Evolutionary conservation across 2,113 vertebrate genomes (phyloP), one percentile per base, ranked within the genome.

Genomic region (Microtus pennsylvanicus): DNA sequence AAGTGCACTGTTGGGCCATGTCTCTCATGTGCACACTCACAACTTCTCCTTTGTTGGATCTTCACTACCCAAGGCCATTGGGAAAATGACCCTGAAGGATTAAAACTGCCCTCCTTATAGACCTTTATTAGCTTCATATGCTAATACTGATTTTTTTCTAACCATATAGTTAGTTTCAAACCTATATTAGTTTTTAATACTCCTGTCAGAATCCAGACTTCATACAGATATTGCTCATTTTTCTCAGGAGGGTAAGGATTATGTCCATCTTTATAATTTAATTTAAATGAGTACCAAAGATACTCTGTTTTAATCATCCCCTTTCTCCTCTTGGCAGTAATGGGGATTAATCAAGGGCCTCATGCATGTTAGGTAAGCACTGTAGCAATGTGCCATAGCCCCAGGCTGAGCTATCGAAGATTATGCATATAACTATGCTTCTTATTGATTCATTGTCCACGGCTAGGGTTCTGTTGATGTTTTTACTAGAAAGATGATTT

Each of bases 121-220:
- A 35, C 30, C 91, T 93, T 89, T 63, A 87, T 74, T 94, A 81
- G 83, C 21, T 76, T 76, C 30, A 70, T 61, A 70, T 87, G 28
- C 77, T 77, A 76, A 90, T 19, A 35, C 13, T 92, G 38, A 19
- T 74, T 7, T 96, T 96, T 96, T 96, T 90, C 77, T 21, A 89
- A 80, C 2, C 67, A 26, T 30, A 87, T 14, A 47, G 33, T 38
- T 63, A 24, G 11, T 30, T 58, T 19, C 93, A 94, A 93, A 91
- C 26, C 50, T 88, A 24, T 0, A 82, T 28, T 91, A 26, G 3
- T 93, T 93, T 95, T 91, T 95, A 95, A 69, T 83, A 76, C 24
- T 90, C 75, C 63, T 92, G 5, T 16, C 86, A 77, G 81, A 72
- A 93, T 92, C 28, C 30, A 35, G 47, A 77, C 61, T 93, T 93